Evolutionary conservation across 2,113 vertebrate species (phyloP), one percentile per base, ranked within the genome.

Genomic region (Ibidorhyncha struthersii): DNA sequence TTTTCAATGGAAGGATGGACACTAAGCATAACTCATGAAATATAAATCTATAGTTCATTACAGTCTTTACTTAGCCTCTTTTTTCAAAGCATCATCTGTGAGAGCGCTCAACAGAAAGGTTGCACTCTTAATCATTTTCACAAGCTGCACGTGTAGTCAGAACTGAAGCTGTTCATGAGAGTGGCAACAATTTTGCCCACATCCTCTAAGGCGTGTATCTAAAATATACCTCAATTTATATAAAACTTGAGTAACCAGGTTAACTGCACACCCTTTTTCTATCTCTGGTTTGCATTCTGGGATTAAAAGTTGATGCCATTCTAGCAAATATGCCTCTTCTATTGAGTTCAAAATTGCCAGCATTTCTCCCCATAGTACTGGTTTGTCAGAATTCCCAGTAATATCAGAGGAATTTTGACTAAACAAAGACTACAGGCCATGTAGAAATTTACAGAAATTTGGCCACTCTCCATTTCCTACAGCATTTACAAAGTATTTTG

Each of bases 91-190:
- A n/a, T 52, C 23, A 21, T 12, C 61, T 29, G 4, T 47, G 43
- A 55, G 14, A 45, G 9, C 5, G 23, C 20, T 87, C 26, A 63
- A 47, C 0, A 84, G 40, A 56, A 49, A 65, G 2, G 13, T 43
- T 23, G 8, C 12, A 90, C 41, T 56, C 5, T 30, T 34, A 45
- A 70, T 62, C 1, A 4, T 34, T 67, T 70, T 32, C 38, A 52
- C 25, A 86, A 83, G 45, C 10, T 4, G 4, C 0, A 0, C 7
- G 5, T 7, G 2, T 47, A 38, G 43, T 67, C 25, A 52, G 41
- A 80, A 89, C 17, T 34, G 30, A 59, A 79, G 77, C 17, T 61
- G 30, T 18, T 72, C 13, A 30, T 12, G 8, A 50, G 19, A 56
- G 9, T 34, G 14, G 38, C 47, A 86, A 76, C 5, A 69, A 32